Conservation (phyloP, 2,797 vertebrate species). For the Scleropages formosus region DNA sequence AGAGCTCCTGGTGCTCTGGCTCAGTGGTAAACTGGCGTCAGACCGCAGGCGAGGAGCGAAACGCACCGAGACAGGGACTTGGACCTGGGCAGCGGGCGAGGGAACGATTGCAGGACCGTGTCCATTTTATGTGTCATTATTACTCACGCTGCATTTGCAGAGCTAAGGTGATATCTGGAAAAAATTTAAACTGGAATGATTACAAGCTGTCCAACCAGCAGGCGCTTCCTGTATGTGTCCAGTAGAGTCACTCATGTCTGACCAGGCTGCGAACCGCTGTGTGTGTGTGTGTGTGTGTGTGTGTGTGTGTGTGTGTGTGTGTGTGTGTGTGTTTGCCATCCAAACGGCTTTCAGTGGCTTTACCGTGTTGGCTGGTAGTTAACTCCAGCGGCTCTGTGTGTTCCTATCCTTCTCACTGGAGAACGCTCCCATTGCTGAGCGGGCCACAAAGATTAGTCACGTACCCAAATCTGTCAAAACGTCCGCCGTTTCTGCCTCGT, state of each 20-base stretch:
- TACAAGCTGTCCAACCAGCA: slow-evolving; percentile 63
- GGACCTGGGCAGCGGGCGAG: slow-evolving; percentile 43
- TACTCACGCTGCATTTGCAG: slow-evolving; percentile 54
- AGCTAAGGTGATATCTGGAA: slow-evolving; percentile 62
- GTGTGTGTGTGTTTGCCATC: neutral
- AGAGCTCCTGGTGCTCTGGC: slow-evolving; percentile 36
- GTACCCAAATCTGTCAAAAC: neutral
- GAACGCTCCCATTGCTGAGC: neutral
- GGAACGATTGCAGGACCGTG: slow-evolving; percentile 54
- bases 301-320: too few species aligned
- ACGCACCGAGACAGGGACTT: slow-evolving; percentile 49
- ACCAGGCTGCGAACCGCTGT: too few species aligned
- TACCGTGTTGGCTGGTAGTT: neutral
- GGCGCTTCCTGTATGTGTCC: slow-evolving; percentile 19
- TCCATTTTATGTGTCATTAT: slow-evolving; percentile 47
- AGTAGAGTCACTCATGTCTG: too few species aligned
- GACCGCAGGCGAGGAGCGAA: slow-evolving; percentile 37
- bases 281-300: too few species aligned
- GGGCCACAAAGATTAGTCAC: neutral
- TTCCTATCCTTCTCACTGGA: neutral
- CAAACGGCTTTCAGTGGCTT: neutral
- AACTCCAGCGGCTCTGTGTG: neutral
- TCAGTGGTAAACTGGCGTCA: slow-evolving; percentile 45
- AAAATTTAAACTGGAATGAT: slow-evolving; percentile 62
- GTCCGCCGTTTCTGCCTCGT: neutral